Conservation (phyloP, 1,140 invertebrate genomes). For the Megalopta genalis region DNA sequence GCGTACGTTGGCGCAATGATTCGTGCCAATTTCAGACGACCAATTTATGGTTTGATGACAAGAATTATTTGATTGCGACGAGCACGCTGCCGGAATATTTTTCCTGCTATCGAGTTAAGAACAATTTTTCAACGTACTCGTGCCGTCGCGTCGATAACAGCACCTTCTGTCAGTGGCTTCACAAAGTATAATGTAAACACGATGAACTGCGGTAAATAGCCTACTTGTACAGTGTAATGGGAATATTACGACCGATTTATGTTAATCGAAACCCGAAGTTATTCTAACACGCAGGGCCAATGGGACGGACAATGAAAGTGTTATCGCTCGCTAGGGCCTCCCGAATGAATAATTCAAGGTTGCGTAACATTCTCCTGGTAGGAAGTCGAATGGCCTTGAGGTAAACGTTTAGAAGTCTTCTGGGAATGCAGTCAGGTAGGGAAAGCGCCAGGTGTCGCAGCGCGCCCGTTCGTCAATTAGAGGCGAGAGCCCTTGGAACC, state of each 20-base stretch:
- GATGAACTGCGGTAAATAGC: slow-evolving; percentile 14
- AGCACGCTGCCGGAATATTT: not conserved
- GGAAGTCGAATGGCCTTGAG: slow-evolving; percentile 56
- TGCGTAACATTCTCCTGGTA: slow-evolving; percentile 37
- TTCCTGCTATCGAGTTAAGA: not conserved
- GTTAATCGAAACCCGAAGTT: slow-evolving; percentile 17
- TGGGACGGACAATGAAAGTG: slow-evolving; percentile 24
- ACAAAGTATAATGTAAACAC: slow-evolving; percentile 17
- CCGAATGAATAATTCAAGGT: slow-evolving; percentile 44
- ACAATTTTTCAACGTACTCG: not conserved
- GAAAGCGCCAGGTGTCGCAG: slow-evolving; percentile 28
- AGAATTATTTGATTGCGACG: not conserved
- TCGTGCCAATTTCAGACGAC: no score
- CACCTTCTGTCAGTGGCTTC: not conserved
- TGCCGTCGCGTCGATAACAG: not conserved
- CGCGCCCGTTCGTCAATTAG: slow-evolving; percentile 9
- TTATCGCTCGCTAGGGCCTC: slow-evolving; percentile 28
- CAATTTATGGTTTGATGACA: no score
- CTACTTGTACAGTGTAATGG: slow-evolving; percentile 40
- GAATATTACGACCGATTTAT: slow-evolving; percentile 27
- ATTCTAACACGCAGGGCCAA: slow-evolving; percentile 8
- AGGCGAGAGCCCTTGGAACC: not conserved
- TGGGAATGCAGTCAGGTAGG: slow-evolving; percentile 41
- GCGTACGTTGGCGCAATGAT: no score
- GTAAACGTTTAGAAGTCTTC: slow-evolving; percentile 31